Evolutionary conservation across 2,797 vertebrate genomes (phyloP).

Genomic region (Chaunax sp.): DNA sequence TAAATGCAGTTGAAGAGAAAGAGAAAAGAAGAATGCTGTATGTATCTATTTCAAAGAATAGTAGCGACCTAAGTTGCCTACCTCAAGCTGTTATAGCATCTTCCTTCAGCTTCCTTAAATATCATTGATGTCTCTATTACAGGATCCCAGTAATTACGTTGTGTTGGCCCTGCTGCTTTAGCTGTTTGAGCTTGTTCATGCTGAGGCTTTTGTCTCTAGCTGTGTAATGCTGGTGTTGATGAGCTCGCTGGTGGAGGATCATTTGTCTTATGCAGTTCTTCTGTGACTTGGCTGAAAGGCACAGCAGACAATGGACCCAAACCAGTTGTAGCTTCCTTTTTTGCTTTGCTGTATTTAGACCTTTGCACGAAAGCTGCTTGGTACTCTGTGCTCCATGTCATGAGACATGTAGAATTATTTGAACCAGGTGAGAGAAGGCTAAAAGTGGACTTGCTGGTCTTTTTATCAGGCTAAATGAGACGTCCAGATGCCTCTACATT

Average conservation of each 20-base stretch:
- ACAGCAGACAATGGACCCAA: background rate
- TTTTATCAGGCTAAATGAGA: background rate
- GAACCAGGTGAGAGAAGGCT: background rate
- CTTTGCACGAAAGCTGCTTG: background rate
- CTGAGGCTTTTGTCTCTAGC: constrained; percentile 52
- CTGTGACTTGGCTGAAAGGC: background rate
- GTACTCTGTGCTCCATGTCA: background rate
- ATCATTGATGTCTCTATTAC: constrained; percentile 7
- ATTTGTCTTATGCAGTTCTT: background rate
- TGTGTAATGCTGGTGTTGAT: no score
- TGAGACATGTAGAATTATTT: background rate
- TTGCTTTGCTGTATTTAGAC: background rate
- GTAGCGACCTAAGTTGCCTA: background rate
- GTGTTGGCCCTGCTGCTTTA: constrained; percentile 27
- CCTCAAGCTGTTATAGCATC: constrained; percentile 11
- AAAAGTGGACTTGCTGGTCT: background rate
- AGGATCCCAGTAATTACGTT: constrained; percentile 11
- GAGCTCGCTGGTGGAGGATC: constrained; percentile 4
- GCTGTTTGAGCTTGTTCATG: constrained; percentile 44
- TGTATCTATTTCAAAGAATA: background rate
- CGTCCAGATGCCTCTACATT: background rate
- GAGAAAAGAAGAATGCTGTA: constrained; percentile 37
- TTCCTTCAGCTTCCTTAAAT: constrained; percentile 18
- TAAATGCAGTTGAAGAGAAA: constrained; percentile 15
- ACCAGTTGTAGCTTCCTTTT: background rate